Evolutionary conservation across 2,888 invertebrate genomes (phyloP), one percentile per base, ranked within the genome.

Genomic region (Idaea aversata): DNA sequence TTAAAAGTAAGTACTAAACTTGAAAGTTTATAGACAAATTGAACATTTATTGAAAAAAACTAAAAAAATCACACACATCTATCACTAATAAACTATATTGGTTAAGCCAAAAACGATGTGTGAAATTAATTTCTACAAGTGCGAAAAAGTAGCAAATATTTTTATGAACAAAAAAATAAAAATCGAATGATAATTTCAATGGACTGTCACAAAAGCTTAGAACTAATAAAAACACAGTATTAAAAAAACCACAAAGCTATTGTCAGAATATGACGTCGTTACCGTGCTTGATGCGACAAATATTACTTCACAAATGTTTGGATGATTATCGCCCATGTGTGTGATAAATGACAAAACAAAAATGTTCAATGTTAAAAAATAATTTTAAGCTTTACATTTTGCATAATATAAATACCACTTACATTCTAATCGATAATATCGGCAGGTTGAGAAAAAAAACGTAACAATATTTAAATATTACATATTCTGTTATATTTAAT

Each of bases 161-260:
- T 47, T 6, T 47, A 47, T 3, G 7, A 47, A 47, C 47, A 10
- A 47, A 47, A 47, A 6, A 47, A 47, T 10, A 47, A 47, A 25
- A 25, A 25, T 25, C 25, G 34, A 25, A 25, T 15, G 34, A 60
- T 60, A 3, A 47, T 47, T 13, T 47, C 34, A 16, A 34, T 59
- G 34, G 34, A 59, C 59, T 59, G 25, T 25, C 59, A 34, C 34
- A 25, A 67, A 64, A 64, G 57, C 61, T 60, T 61, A 61, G 25
- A 59, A 63, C 63, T 66, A 66, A 62, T 61, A 57, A 64, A 59
- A 62, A 60, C 36, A 36, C 36, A 67, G 64, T 64, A 62, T 25
- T 16, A 47, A 59, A 15, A 57, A 36, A 15, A 64, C 62, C 60
- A 62, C 59, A 64, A 47, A 67, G 62, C 62, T 61, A 60, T 62